Evolutionary conservation across 2,113 vertebrate genomes (phyloP), one percentile per base, ranked within the genome.

Genomic region (Alosa alosa): DNA sequence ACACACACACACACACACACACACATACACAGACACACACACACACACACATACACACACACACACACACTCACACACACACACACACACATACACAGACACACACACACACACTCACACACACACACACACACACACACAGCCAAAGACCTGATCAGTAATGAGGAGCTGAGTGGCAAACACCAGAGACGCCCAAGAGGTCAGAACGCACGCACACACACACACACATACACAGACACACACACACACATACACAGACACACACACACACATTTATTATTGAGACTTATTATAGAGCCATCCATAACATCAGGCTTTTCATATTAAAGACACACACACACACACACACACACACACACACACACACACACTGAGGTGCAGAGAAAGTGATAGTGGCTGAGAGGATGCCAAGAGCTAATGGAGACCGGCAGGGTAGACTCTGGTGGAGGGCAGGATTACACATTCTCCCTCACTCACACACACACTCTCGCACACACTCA

Each of bases 361-460:
- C n/a, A n/a, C 55, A 60, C 18, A 60, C 55, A 60, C 18, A 17
- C 55, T 5, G 2, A 60, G 2, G 22, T 6, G 22, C 55, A n/a
- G n/a, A n/a, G n/a, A n/a, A n/a, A 64, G 20, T n/a, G 20, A 49
- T 0, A 22, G 60, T 64, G 5, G 11, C 2, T 25, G 47, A 60
- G 44, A 82, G 9, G 52, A 50, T 18, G 49, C 50, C 31, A 81
- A 83, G 60, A 60, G 15, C 22, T 86, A 83, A 86, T 83, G 64
- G 68, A 50, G 64, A 72, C 9, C 9, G 1, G 25, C 25, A n/a
- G n/a, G n/a, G n/a, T n/a, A n/a, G n/a, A n/a, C n/a, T n/a, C n/a
- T n/a, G n/a, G n/a, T n/a, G n/a, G n/a, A 72, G 64, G 25, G 57
- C 10, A 72, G 10, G 25, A 36, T 11, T 17, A 8, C 22, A 36